phyloP scores from a whole-genome alignment of 2,888 invertebrate genomes.

The Sphinx pinastri region DNA sequence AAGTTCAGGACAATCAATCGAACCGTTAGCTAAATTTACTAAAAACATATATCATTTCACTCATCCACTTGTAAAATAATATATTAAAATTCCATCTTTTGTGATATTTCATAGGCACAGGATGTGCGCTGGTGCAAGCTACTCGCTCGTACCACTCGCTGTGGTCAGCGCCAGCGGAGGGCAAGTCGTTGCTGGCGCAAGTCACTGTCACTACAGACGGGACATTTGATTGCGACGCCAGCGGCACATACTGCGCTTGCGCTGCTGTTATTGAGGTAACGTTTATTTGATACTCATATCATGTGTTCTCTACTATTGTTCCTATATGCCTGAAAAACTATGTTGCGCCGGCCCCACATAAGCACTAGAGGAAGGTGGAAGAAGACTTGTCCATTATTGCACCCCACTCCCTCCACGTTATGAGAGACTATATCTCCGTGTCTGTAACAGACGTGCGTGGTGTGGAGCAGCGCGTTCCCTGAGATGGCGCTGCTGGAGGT shows the following conservation, averaged over 20 bases:
- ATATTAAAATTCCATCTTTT: too few species aligned
- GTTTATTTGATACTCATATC: background rate
- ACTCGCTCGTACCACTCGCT: conserved; percentile 66
- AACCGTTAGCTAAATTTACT: too few species aligned
- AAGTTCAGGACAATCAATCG: too few species aligned
- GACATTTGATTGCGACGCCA: conserved; percentile 64
- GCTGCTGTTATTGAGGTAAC: conserved; percentile 72
- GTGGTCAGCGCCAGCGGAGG: conserved; percentile 28
- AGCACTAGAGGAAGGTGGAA: too few species aligned
- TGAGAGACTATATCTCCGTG: too few species aligned
- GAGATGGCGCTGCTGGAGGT: conserved; percentile 86
- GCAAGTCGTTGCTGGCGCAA: conserved; percentile 56
- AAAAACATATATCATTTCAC: too few species aligned
- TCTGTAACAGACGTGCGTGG: conserved; percentile 61
- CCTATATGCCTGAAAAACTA: too few species aligned
- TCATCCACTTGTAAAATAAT: too few species aligned
- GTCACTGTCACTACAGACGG: conserved; percentile 69
- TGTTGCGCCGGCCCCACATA: too few species aligned
- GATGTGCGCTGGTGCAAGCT: conserved; percentile 71
- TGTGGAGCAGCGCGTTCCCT: conserved; percentile 69
- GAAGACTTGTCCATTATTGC: too few species aligned
- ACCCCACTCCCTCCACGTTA: too few species aligned
- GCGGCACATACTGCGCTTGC: conserved; percentile 63
- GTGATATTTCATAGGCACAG: conserved; percentile 53
- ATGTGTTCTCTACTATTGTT: too few species aligned